Evolutionary conservation across 2,888 invertebrate species (phyloP), one percentile per base, ranked within the genome.

Genomic region (Mamestra brassicae): DNA sequence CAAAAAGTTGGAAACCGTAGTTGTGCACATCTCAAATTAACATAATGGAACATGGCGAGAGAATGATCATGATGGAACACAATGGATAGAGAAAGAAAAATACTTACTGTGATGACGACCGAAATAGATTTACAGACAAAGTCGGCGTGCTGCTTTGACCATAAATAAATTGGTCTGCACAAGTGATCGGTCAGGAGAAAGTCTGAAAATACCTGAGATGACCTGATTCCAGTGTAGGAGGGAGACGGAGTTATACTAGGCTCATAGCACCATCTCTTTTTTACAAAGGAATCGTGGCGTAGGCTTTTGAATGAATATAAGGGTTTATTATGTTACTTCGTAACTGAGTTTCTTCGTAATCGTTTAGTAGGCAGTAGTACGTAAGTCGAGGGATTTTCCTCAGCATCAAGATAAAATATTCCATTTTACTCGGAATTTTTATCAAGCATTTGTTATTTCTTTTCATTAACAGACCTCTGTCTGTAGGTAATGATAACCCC

Each of bases 361-460:
- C 26, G 55, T 34, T n/a, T 17, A 52, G 52, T 52, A 17, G 7
- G 15, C 52, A 50, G 5, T 50, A 50, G 5, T 50, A 55, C 26
- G 7, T 38, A 60, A 42, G n/a, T 17, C 6, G 13, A 45, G 45
- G 38, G 38, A 54, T 55, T 73, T 64, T 73, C 26, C 60, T 47
- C 15, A 38, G 0, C 10, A 58, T 50, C 3, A 45, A 7, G 13
- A 54, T 54, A 60, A 45, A 66, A 54, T 1, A 26, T 13, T 34
- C 1, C 11, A 54, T 26, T 76, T 13, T 74, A 54, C 15, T 60
- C 0, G 5, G 38, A 54, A 64, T 4, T 2, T 15, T 34, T 63
- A 74, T 77, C n/a, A 80, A n/a, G 1, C n/a, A 47, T 54, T 72
- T 54, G 36, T 62, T 63, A 13, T 62, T 52, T 80, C 17, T 50